Conservation (phyloP, 2,113 vertebrate species). For the Excalfactoria chinensis region DNA sequence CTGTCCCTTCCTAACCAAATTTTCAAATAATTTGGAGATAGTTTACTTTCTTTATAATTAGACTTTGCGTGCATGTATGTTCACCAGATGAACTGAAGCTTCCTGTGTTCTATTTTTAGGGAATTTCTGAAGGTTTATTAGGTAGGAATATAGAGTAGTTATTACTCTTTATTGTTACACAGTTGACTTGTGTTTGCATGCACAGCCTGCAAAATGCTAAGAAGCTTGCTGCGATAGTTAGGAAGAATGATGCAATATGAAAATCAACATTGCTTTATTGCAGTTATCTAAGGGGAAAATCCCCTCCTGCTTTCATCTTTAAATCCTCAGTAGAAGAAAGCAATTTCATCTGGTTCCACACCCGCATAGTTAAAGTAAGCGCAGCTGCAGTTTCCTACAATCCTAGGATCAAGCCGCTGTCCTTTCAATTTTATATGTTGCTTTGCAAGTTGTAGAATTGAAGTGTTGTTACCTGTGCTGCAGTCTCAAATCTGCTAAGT, state of each 20-base stretch:
- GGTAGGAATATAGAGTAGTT: neutral
- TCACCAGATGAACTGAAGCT: conserved; percentile 11
- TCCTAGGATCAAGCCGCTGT: neutral
- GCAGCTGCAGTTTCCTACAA: conserved; percentile 15
- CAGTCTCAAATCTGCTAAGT: neutral
- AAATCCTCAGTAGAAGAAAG: conserved; percentile 31
- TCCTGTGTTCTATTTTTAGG: conserved; percentile 33
- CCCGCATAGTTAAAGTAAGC: neutral
- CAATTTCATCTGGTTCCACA: conserved; percentile 27
- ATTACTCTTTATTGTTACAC: neutral
- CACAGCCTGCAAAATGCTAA: neutral
- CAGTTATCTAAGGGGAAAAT: conserved; percentile 49
- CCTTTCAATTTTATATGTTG: neutral
- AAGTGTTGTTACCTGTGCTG: neutral
- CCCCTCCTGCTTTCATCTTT: conserved; percentile 64
- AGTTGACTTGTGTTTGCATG: conserved; percentile 23
- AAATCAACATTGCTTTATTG: conserved; percentile 20
- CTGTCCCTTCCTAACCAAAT: neutral
- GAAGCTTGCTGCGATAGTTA: neutral
- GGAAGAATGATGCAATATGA: neutral
- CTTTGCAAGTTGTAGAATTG: neutral
- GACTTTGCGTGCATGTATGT: neutral
- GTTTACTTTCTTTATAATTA: neutral
- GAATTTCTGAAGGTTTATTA: conserved; percentile 26
- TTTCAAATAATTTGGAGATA: neutral